Percentiles rank a stretch among this genome's conserved stretches.
Conservation (phyloP, 2,888 invertebrate genomes). For the Priocnemis perturbator region DNA sequence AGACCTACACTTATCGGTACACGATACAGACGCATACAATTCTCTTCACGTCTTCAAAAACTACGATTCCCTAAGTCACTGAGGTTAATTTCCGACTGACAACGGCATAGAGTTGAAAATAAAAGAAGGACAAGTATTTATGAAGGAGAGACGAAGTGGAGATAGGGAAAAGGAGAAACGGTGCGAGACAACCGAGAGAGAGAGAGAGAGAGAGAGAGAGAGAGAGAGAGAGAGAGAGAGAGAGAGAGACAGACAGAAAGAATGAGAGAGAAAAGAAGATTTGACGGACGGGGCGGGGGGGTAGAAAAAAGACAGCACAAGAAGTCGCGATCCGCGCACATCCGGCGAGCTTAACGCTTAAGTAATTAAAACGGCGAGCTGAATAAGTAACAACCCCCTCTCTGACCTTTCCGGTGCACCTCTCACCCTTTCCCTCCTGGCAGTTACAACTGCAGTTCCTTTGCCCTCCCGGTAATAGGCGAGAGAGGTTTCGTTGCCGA, state of each 20-base stretch:
- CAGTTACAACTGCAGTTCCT: conserved; percentile 15
- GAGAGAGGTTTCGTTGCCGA: no score
- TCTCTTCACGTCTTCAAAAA: no score
- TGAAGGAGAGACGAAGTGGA: no score
- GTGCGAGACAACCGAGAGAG: background rate
- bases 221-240: background rate
- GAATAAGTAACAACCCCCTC: conserved; percentile 25
- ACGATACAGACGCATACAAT: no score
- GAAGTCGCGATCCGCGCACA: conserved; percentile 1
- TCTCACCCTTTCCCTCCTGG: background rate
- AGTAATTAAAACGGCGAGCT: conserved; percentile 32
- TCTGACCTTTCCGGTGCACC: no score
- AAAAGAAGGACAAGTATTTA: background rate
- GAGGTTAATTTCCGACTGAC: no score
- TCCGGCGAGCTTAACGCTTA: conserved; percentile 9
- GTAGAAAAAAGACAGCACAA: conserved; percentile 1
- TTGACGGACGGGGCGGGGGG: conserved; percentile 1
- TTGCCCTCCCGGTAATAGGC: background rate
- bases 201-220: background rate
- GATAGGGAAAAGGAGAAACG: background rate
- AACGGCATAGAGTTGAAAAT: background rate
- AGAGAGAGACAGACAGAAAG: no score
- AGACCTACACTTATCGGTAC: no score
- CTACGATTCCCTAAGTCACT: no score
- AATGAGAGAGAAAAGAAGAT: no score